phyloP scores from a whole-genome alignment of 2,888 invertebrate species.

The Drosophila suboccidentalis region DNA sequence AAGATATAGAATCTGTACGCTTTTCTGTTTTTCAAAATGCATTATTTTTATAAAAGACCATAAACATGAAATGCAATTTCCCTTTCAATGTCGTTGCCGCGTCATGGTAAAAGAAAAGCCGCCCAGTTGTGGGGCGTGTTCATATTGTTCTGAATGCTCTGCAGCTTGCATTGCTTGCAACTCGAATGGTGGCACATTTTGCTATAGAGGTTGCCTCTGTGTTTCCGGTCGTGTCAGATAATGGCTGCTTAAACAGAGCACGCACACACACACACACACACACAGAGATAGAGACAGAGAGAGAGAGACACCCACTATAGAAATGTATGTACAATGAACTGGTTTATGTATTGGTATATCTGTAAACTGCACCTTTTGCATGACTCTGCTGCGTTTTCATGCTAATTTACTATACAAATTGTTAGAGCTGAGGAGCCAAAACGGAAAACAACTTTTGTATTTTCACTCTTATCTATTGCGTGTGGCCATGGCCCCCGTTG shows the following conservation, averaged over 20 bases:
- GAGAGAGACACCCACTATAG: background rate
- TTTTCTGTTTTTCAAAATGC: slow-evolving; percentile 44
- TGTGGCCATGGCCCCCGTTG: slow-evolving; percentile 40
- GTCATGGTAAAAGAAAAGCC: slow-evolving; percentile 52
- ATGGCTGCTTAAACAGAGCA: slow-evolving; percentile 74
- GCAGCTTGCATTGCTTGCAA: slow-evolving; percentile 39
- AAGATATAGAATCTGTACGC: slow-evolving; percentile 12
- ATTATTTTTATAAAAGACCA: slow-evolving; percentile 74
- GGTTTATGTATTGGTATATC: slow-evolving; percentile 36
- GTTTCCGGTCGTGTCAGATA: slow-evolving; percentile 75
- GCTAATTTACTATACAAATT: slow-evolving; percentile 65
- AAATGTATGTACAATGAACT: background rate
- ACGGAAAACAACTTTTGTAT: slow-evolving; percentile 52
- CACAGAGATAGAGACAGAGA: no score
- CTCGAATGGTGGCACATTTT: slow-evolving; percentile 51
- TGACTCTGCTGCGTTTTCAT: slow-evolving; percentile 61
- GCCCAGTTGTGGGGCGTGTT: slow-evolving; percentile 31
- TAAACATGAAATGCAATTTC: slow-evolving; percentile 80
- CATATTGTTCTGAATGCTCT: slow-evolving; percentile 43
- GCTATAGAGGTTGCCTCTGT: slow-evolving; percentile 69
- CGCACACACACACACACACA: slow-evolving; percentile 12
- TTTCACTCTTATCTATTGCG: slow-evolving; percentile 67
- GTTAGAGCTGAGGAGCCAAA: slow-evolving; percentile 28
- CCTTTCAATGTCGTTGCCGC: slow-evolving; percentile 75
- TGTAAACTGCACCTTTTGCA: slow-evolving; percentile 55